Evolutionary conservation across 2,888 invertebrate species (phyloP), one percentile per base, ranked within the genome.

Genomic region (Sisyra nigra): DNA sequence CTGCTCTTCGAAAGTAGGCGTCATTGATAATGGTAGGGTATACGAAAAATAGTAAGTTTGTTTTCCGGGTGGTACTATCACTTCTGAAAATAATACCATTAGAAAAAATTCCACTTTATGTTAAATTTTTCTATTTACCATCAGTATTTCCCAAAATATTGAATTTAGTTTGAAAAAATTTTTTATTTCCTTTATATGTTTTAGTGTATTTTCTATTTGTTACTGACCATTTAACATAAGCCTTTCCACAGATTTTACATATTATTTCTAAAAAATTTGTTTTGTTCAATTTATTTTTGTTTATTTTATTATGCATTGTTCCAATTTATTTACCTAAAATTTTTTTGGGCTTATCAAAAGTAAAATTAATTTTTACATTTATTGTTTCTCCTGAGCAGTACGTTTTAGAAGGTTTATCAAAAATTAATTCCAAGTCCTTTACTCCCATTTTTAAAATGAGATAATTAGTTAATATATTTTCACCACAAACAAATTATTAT

Each of bases 21-120:
- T 88, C 44, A 87, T 64, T 46, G 77, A 76, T 44, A 65, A 65
- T 3, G 83, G 83, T 48, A 84, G 61, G 7, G 75, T 69, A 55
- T 80, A 85, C 7, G 76, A 74, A 55, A 91, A 89, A 11, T 84
- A 85, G 59, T 83, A 91, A 3, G 69, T 69, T 52, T 81, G 74
- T 48, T 70, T 69, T 0, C 89, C 89, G 14, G 74, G 58, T 17
- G 79, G 74, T 42, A 86, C 63, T 57, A 14, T 33, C 5, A 33
- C 14, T 8, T 33, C 33, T 33, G 33, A 33, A 13, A n/a, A n/a
- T 33, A 33, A 33, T 24, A 5, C n/a, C n/a, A n/a, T 24, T 24
- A 3, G 5, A 24, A 24, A 24, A 24, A 5, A 24, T 24, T 24
- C 7, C 7, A 5, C 7, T 24, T 24, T 24, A 24, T 24, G 3